Base-by-base conservation (phyloP, 2,113 vertebrate genomes). In the Cryptomyrus ogoouensis region DNA sequence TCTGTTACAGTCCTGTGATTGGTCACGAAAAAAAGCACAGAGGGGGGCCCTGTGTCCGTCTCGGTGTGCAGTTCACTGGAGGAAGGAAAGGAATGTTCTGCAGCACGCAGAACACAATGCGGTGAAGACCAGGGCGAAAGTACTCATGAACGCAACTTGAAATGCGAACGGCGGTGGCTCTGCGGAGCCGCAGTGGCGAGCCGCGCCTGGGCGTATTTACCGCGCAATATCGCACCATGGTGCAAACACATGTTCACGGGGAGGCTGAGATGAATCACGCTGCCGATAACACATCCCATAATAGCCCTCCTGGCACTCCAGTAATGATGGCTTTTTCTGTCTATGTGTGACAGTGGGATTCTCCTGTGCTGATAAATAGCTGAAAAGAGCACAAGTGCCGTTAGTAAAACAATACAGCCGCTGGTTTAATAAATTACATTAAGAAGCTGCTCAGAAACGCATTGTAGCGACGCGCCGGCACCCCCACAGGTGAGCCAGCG, bases 241-340 rank as follows among this genome's bases (percentile, higher is more conserved):
- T 47, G 85, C 47, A 21, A 56, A 39, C 85, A 87, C 85, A 87
- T 88, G 87, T 46, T 88, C 53, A 42, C 39, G 3, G 87, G 39
- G 39, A 66, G 21, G 17, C 87, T n/a, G 87, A 88, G 13, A 88
- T 88, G 52, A 62, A 44, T 88, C 87, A 88, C 58, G 5, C 58
- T 88, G 47, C 27, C 49, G 47, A 56, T 53, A 35, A 87, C 85
- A 87, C 50, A 87, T 87, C 85, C 85, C 47, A 53, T 87, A 87
- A 87, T 87, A 87, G 85, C 50, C 15, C n/a, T 87, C 46, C 50
- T 87, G 85, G 85, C 50, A 56, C 85, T 87, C 85, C n/a, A 87
- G 50, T 47, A 87, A 53, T 53, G 50, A 53, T 87, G 15, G 50
- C 85, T 87, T 35, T 53, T 56, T 87, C 13, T 87, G 85, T 87